Percentiles rank a stretch among this genome's conserved stretches.
Conservation (phyloP, 1,140 invertebrate species). For the Episyrphus balteatus region DNA sequence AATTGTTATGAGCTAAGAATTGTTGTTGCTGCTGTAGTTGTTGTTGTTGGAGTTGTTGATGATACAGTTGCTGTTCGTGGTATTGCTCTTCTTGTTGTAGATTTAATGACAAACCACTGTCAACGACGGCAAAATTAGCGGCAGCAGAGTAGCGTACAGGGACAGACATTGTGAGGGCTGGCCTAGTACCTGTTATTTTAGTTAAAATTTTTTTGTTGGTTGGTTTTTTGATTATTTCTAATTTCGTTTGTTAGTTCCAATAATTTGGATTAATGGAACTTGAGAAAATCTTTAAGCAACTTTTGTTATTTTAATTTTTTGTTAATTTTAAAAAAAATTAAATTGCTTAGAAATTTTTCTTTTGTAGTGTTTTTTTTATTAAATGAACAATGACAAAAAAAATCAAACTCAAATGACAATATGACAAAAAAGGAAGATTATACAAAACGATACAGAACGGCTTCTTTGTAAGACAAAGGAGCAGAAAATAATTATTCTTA, state of each 20-base stretch:
- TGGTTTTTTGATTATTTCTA: not conserved
- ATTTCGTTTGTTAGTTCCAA: constrained; percentile 3
- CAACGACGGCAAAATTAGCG: constrained; percentile 36
- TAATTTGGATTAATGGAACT: constrained; percentile 1
- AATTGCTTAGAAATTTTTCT: constrained; percentile 20
- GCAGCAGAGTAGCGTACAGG: constrained; percentile 39
- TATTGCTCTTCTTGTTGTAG: constrained; percentile 30
- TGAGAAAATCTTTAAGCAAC: constrained; percentile 1
- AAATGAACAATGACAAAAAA: not conserved
- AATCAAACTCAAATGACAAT: not conserved
- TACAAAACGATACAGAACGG: constrained; percentile 1
- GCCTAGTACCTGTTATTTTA: constrained; percentile 35
- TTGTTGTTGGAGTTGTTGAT: constrained; percentile 11
- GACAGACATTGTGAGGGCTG: constrained; percentile 39
- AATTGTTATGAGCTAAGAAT: not conserved
- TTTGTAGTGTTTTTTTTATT: not conserved
- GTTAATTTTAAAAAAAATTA: constrained; percentile 20
- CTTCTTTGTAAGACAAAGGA: not conserved
- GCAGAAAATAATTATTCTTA: not conserved
- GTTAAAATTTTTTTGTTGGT: constrained; percentile 12
- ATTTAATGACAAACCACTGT: constrained; percentile 34
- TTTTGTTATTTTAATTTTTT: constrained; percentile 5
- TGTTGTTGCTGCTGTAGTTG: constrained; percentile 20
- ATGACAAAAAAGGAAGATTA: not conserved
- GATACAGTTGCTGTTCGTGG: constrained; percentile 22